A percentile compares a stretch with the other conserved stretches of the same genome.
phyloP scores from a whole-genome alignment of 2,113 vertebrate genomes.

The Saguinus midas region DNA sequence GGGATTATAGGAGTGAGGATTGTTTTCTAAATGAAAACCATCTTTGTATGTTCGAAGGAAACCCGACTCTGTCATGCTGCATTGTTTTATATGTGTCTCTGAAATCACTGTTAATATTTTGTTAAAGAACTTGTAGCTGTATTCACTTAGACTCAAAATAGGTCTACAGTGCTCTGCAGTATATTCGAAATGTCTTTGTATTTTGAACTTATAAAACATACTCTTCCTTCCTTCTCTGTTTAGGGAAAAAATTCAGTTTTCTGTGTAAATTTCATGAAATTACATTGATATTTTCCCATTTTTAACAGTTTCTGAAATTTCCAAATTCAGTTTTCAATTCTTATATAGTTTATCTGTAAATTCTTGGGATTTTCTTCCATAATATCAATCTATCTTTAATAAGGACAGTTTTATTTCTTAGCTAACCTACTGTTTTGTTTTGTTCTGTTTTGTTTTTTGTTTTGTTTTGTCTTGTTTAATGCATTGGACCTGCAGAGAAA shows the following conservation, averaged over 20 bases:
- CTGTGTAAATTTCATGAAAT: neutral
- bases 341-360: neutral
- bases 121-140: neutral
- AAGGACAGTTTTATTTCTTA: neutral
- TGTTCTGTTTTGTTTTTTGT: too few species aligned
- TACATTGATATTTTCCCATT: neutral
- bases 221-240: neutral
- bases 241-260: neutral
- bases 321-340: neutral
- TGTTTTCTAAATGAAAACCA: neutral
- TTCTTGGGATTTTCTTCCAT: neutral
- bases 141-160: neutral
- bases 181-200: neutral
- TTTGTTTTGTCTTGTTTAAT: neutral
- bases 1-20: too few species aligned
- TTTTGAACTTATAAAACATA: neutral
- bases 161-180: neutral
- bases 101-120: neutral
- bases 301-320: neutral
- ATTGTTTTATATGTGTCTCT: neutral
- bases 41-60: neutral
- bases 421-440: neutral
- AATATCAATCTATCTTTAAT: neutral
- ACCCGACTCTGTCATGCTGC: neutral
- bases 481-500: neutral